These are phyloP conservation scores for Syngnathus acus DNA, from an alignment of 2,797 vertebrate genomes.

Conservation along the genomic window DNA sequence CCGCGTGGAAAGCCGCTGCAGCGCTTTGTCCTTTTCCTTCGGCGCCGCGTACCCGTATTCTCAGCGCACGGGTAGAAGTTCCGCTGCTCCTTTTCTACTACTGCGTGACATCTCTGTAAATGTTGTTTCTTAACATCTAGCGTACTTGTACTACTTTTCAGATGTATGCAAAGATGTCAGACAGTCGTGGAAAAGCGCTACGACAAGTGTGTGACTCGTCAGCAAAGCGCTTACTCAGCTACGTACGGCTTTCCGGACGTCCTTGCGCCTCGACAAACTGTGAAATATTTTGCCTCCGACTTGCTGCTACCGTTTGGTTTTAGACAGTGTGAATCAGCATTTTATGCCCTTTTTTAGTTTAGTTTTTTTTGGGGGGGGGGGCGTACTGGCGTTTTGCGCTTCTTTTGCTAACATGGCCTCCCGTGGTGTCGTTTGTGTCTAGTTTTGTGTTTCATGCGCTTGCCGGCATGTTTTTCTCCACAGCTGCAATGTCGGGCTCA, in stretches of 20 bases:
- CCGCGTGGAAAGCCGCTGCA: background rate
- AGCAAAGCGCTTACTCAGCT: no score
- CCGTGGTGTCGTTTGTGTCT: slow-evolving; percentile 56
- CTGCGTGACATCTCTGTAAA: no score
- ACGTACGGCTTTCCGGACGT: background rate
- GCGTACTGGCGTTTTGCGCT: slow-evolving; percentile 35
- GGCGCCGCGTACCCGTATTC: background rate
- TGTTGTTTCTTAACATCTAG: no score
- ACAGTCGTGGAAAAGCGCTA: no score
- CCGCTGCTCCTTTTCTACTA: no score
- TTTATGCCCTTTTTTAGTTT: slow-evolving; percentile 35
- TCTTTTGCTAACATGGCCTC: slow-evolving; percentile 40
- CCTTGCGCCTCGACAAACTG: slow-evolving; percentile 51
- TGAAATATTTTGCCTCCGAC: slow-evolving; percentile 64
- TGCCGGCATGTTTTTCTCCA: slow-evolving; percentile 62
- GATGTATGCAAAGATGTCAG: no score
- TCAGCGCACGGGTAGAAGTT: background rate
- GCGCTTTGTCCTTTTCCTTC: background rate
- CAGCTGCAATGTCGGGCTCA: slow-evolving; percentile 52
- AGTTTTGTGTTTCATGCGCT: slow-evolving; percentile 50
- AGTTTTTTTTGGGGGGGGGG: slow-evolving; percentile 25
- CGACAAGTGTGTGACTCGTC: no score
- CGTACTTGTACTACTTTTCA: no score
- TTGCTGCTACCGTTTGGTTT: slow-evolving; percentile 69
- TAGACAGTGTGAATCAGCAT: slow-evolving; percentile 40